Conservation (phyloP, 2,888 invertebrate species). For the Acleris emargana region DNA sequence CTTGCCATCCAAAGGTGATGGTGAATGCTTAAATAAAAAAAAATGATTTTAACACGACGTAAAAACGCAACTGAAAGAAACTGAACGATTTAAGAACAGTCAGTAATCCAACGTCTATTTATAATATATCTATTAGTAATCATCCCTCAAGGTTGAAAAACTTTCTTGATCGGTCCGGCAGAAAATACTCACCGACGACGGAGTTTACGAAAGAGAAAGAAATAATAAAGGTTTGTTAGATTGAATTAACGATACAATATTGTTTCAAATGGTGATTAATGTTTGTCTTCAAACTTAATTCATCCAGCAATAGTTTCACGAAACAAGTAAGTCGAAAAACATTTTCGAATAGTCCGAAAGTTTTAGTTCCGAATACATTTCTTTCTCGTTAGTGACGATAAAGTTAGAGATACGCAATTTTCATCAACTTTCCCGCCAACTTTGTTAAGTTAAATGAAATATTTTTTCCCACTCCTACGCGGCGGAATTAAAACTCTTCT, state of each 20-base stretch:
- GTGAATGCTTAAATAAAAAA: too few species aligned
- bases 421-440: slow-evolving; percentile 34
- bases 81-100: too few species aligned
- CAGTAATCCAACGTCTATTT: too few species aligned
- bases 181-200: not conserved
- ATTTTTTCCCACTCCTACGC: slow-evolving; percentile 24
- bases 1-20: slow-evolving; percentile 4
- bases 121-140: too few species aligned
- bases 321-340: slow-evolving; percentile 20
- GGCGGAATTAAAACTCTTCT: slow-evolving; percentile 13
- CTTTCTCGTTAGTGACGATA: slow-evolving; percentile 28
- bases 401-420: slow-evolving; percentile 36
- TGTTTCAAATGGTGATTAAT: slow-evolving; percentile 6
- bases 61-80: too few species aligned
- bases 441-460: slow-evolving; percentile 29
- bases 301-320: slow-evolving; percentile 15
- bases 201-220: not conserved
- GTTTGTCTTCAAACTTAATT: slow-evolving; percentile 4
- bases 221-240: not conserved
- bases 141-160: not conserved
- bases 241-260: not conserved
- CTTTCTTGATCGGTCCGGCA: not conserved
- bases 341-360: slow-evolving; percentile 29
- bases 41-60: too few species aligned
- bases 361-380: slow-evolving; percentile 23